Percentiles rank a stretch among this genome's conserved stretches.
Evolutionary conservation across 2,113 vertebrate genomes (phyloP).

Genomic region (Jaculus jaculus): DNA sequence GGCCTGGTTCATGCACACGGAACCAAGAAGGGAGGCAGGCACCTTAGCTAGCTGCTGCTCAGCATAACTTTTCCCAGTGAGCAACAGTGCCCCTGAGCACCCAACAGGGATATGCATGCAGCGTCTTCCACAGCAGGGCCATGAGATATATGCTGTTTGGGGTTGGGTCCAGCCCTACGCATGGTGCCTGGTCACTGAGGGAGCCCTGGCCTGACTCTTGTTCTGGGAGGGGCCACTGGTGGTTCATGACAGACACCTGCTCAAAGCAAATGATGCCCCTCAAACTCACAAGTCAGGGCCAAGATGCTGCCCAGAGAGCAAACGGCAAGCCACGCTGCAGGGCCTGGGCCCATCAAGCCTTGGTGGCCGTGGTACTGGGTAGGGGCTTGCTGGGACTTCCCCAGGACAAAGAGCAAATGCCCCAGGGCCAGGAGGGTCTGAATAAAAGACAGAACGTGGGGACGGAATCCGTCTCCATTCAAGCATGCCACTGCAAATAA

Average conservation of each 20-base stretch:
- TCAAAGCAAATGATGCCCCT: neutral
- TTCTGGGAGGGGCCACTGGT: neutral
- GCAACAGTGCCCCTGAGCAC: neutral
- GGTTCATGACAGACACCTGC: neutral
- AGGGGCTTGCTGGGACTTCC: neutral
- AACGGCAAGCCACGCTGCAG: no score
- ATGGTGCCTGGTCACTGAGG: neutral
- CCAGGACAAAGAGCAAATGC: neutral
- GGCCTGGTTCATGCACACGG: neutral
- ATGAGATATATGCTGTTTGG: neutral
- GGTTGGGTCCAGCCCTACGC: neutral
- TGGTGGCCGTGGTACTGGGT: neutral
- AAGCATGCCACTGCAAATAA: no score
- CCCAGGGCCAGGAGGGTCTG: no score
- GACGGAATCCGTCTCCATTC: no score
- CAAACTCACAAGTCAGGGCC: neutral
- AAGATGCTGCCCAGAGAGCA: neutral
- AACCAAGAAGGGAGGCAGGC: neutral
- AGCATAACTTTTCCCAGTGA: neutral
- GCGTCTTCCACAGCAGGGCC: neutral
- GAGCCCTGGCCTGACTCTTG: neutral
- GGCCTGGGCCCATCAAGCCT: neutral
- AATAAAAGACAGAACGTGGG: no score
- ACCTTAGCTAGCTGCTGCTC: neutral
- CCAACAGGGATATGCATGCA: neutral